A percentile compares a stretch with the other conserved stretches of the same genome.
Conservation (phyloP, 2,888 invertebrate genomes). For the Pristionchus arcanus region DNA sequence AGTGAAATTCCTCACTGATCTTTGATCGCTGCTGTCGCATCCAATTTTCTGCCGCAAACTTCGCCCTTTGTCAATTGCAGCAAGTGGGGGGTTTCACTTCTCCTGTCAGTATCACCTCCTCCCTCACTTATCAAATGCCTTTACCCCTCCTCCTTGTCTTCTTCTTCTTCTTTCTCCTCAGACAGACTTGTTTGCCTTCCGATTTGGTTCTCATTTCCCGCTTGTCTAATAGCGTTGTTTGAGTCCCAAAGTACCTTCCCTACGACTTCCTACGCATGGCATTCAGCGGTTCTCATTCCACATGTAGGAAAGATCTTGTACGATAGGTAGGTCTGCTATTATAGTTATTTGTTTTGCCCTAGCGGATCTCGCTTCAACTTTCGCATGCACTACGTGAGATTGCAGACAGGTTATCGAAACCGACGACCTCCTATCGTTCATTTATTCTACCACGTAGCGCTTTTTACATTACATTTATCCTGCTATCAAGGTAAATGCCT, state of each 20-base stretch:
- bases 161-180: background rate
- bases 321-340: too few species aligned
- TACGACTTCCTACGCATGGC: background rate
- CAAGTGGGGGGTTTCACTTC: background rate
- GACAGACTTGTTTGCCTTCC: constrained; percentile 24
- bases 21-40: background rate
- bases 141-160: background rate
- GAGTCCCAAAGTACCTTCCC: background rate
- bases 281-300: background rate
- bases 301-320: too few species aligned
- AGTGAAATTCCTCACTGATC: background rate
- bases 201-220: constrained; percentile 1
- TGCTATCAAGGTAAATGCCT: too few species aligned
- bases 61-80: constrained; percentile 13
- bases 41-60: background rate
- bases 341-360: too few species aligned
- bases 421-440: too few species aligned
- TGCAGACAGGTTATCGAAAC: too few species aligned
- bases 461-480: too few species aligned
- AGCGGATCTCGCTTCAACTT: too few species aligned
- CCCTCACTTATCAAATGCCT: constrained; percentile 18
- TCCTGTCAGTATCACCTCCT: background rate
- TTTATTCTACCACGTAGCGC: too few species aligned
- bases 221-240: background rate
- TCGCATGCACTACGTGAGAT: too few species aligned